phyloP scores from a whole-genome alignment of 2,888 invertebrate genomes.

The Lepidonotus clava region DNA sequence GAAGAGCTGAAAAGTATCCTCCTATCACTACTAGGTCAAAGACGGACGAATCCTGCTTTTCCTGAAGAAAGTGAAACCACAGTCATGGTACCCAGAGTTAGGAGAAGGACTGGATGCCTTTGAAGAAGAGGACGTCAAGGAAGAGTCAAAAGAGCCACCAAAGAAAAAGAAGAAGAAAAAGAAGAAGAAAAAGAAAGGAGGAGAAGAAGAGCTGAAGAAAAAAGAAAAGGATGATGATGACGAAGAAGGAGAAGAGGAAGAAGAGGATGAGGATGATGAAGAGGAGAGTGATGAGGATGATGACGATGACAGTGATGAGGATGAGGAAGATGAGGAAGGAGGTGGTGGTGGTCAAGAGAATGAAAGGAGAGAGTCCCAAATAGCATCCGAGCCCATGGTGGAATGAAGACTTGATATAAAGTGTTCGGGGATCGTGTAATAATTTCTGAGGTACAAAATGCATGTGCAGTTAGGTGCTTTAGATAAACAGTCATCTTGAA shows the following conservation, averaged over 20 bases:
- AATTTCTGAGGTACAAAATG: too few relatives aligned
- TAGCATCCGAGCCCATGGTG: not conserved
- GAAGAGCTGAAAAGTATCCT: not conserved
- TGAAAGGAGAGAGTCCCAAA: not conserved
- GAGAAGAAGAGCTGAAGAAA: not conserved
- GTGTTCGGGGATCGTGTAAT: too few relatives aligned
- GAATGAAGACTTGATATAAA: too few relatives aligned
- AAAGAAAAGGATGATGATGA: not conserved
- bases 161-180: slow-evolving; percentile 2
- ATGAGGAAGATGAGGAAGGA: not conserved
- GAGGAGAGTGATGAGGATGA: slow-evolving; percentile 13
- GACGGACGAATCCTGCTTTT: slow-evolving; percentile 68
- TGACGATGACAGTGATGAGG: slow-evolving; percentile 9
- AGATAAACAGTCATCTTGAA: too few relatives aligned
- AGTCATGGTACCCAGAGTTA: slow-evolving; percentile 67
- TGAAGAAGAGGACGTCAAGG: not conserved
- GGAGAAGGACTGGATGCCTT: slow-evolving; percentile 39
- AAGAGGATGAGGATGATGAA: not conserved
- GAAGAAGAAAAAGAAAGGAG: slow-evolving; percentile 16
- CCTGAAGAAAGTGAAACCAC: slow-evolving; percentile 67
- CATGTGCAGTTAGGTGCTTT: too few relatives aligned
- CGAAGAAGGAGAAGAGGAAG: slow-evolving; percentile 15
- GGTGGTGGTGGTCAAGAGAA: not conserved
- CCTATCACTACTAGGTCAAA: slow-evolving; percentile 67
- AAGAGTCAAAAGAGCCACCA: not conserved